phyloP scores from a whole-genome alignment of 2,888 invertebrate species.

The Torymus aiolomorphi region DNA sequence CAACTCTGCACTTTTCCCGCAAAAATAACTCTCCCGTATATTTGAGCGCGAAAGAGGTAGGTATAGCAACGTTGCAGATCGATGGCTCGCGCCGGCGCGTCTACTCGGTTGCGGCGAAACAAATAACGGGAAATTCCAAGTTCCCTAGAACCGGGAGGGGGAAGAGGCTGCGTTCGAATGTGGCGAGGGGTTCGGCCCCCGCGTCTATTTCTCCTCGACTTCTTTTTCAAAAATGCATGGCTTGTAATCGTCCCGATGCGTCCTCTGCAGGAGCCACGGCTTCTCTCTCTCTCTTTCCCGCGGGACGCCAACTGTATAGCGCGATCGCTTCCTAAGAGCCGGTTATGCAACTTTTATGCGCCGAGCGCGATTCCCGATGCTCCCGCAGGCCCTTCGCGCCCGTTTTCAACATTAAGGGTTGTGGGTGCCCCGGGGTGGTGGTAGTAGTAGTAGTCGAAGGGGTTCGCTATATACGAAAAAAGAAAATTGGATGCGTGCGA shows the following conservation, averaged over 20 bases:
- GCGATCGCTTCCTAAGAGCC: slow-evolving; percentile 75
- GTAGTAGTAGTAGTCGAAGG: no score
- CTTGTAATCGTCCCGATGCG: slow-evolving; percentile 72
- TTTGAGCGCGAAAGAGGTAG: slow-evolving; percentile 12
- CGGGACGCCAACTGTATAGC: slow-evolving; percentile 63
- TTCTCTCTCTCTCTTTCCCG: slow-evolving; percentile 61
- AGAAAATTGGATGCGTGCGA: no score
- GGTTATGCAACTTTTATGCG: slow-evolving; percentile 74
- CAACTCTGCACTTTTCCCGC: no score
- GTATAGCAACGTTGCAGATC: slow-evolving; percentile 1
- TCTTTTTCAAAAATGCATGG: slow-evolving; percentile 67
- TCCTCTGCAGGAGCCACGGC: slow-evolving; percentile 66
- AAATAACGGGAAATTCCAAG: slow-evolving; percentile 16
- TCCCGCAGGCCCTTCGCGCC: not conserved
- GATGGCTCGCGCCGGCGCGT: not conserved
- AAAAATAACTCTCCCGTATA: not conserved
- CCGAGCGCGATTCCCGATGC: not conserved
- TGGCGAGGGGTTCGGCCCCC: not conserved
- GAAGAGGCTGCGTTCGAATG: not conserved
- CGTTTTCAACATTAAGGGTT: not conserved
- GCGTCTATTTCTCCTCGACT: slow-evolving; percentile 41
- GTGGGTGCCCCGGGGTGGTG: no score
- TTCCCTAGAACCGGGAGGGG: not conserved
- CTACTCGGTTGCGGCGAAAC: slow-evolving; percentile 8
- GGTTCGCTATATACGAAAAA: no score